Evolutionary conservation across 2,113 vertebrate species (phyloP), one percentile per base, ranked within the genome.

Genomic region (Cinclus cinclus): DNA sequence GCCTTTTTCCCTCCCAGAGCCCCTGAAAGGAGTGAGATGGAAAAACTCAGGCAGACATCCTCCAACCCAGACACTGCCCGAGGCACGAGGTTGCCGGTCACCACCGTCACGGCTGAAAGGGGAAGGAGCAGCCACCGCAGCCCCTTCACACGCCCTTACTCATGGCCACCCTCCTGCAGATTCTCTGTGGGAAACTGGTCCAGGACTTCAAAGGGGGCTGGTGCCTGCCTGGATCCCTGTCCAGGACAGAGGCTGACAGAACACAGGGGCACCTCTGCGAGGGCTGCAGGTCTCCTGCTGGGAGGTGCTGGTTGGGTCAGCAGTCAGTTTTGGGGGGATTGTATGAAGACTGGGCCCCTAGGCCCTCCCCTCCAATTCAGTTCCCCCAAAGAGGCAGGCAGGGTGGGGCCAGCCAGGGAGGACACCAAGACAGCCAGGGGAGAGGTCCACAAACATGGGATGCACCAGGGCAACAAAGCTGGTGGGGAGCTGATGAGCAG

Each of bases 71-170:
- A 47, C 13, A 59, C 65, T 50, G 53, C 39, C 80, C 0, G 0
- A 83, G 52, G 93, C 82, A 86, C 92, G 94, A 97, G 97, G 86
- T 19, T 87, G 65, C 49, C 68, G 63, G 96, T 96, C 94, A 94
- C 59, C 59, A 4, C 46, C 0, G 1, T 39, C 0, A 0, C 37
- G 7, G 9, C 56, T 1, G 0, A 97, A 97, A 97, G 80, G 86
- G 97, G 97, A 97, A 97, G 96, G 71, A 96, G 83, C 19, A 69
- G 56, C 49, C 53, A 46, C 88, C n/a, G 0, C 92, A 82, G 83
- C 63, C 83, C 35, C 50, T 53, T 76, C 80, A 47, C 56, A 52
- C 16, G 11, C 17, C 37, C 78, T 97, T 89, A 86, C 84, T 95
- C 91, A 91, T 0, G 1, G 73, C n/a, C 37, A 35, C 15, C 25